Percentiles rank a stretch among this genome's conserved stretches.
Conservation (phyloP, 2,113 vertebrate species). For the Melospiza georgiana region DNA sequence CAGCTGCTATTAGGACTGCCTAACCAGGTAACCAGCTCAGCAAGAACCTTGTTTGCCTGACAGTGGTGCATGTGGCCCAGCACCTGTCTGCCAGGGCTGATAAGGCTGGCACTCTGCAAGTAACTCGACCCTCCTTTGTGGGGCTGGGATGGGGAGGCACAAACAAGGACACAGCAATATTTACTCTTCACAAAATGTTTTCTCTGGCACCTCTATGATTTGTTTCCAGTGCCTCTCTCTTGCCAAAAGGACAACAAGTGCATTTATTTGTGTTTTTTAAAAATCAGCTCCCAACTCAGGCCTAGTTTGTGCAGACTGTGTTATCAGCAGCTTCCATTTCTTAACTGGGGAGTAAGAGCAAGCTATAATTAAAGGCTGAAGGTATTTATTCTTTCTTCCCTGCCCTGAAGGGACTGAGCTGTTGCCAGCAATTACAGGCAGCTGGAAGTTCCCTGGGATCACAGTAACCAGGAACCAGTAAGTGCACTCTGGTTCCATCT, state of each 20-base stretch:
- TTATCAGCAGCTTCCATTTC: not conserved
- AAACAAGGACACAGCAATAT: not conserved
- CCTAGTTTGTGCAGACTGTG: not conserved
- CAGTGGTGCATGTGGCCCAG: not conserved
- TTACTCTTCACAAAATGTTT: not conserved
- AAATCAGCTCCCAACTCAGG: not conserved
- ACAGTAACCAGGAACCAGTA: not conserved
- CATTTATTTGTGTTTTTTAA: not conserved
- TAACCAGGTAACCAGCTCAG: not conserved
- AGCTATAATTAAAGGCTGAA: not conserved
- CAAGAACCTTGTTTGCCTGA: not conserved
- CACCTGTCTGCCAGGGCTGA: accelerated
- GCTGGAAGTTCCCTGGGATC: not conserved
- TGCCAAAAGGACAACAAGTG: not conserved
- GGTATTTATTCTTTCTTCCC: conserved; percentile 2
- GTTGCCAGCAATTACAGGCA: not conserved
- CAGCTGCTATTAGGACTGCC: not conserved
- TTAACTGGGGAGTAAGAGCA: not conserved
- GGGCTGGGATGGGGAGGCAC: not conserved
- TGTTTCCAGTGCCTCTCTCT: not conserved
- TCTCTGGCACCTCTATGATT: not conserved
- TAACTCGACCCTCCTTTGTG: not conserved
- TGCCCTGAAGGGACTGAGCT: not conserved
- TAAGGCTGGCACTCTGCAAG: not conserved
- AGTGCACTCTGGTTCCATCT: not conserved